Conservation (phyloP, 2,113 vertebrate genomes). For the Todiramphus saurophagus region DNA sequence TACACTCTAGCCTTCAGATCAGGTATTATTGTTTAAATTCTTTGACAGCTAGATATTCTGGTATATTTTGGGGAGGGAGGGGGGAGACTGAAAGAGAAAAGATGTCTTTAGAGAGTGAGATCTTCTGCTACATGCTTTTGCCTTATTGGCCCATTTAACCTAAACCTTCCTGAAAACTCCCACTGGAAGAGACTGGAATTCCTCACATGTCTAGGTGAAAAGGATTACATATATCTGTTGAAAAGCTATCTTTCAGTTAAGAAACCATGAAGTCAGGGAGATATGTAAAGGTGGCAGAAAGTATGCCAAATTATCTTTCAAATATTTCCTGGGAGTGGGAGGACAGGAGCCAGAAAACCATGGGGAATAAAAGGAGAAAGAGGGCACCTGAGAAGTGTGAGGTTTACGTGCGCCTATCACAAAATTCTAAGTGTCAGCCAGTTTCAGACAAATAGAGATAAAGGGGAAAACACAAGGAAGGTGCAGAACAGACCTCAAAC, state of each 20-base stretch:
- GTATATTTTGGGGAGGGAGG: neutral
- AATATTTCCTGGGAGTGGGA: slow-evolving; percentile 52
- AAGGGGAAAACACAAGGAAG: neutral
- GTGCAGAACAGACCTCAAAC: neutral
- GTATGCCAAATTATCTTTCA: slow-evolving; percentile 58
- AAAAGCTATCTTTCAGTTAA: slow-evolving; percentile 70
- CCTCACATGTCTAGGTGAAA: slow-evolving; percentile 63
- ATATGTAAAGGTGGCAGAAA: slow-evolving; percentile 58
- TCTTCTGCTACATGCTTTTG: slow-evolving; percentile 50
- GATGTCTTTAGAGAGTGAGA: slow-evolving; percentile 12
- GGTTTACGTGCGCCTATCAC: neutral
- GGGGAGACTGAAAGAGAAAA: neutral
- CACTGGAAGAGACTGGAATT: slow-evolving; percentile 68
- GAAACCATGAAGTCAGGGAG: slow-evolving; percentile 61
- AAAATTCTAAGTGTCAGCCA: neutral
- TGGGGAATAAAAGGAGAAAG: neutral
- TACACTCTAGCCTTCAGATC: neutral
- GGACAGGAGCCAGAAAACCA: neutral
- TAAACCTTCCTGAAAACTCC: slow-evolving; percentile 72
- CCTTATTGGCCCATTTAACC: slow-evolving; percentile 66
- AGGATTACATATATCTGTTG: slow-evolving; percentile 29
- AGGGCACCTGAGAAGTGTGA: neutral
- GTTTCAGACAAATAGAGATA: neutral
- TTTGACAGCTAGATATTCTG: slow-evolving; percentile 54
- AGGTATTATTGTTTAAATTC: slow-evolving; percentile 49